Conservation (phyloP, 2,113 vertebrate genomes). For the Nasalis larvatus region DNA sequence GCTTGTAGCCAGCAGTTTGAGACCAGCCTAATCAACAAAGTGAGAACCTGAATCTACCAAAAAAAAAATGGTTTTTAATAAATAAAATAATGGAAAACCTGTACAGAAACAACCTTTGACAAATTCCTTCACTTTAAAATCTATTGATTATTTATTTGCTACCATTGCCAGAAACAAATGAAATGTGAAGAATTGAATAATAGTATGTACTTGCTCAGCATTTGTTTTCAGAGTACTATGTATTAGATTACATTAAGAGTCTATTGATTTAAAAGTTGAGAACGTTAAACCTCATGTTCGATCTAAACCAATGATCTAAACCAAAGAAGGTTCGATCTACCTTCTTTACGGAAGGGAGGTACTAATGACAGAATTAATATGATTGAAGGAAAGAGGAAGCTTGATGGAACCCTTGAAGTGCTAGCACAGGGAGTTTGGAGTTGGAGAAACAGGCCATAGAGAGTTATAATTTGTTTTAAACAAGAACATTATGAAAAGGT, state of each 20-base stretch:
- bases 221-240: not conserved
- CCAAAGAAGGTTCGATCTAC: too few species aligned
- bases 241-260: conserved; percentile 4
- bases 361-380: not conserved
- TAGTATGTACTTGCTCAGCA: conserved; percentile 19
- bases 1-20: too few species aligned
- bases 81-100: not conserved
- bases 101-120: not conserved
- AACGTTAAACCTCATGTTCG: not conserved
- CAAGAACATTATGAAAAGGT: not conserved
- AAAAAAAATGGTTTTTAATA: too few species aligned
- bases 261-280: conserved; percentile 13
- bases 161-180: not conserved
- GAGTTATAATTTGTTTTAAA: conserved; percentile 14
- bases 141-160: not conserved
- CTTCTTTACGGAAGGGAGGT: not conserved
- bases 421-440: not conserved
- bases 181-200: conserved; percentile 28
- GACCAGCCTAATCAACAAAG: too few species aligned
- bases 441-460: conserved; percentile 10
- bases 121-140: conserved; percentile 26
- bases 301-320: conserved; percentile 21
- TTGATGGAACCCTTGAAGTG: not conserved
- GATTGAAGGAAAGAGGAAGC: not conserved
- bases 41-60: too few species aligned